A percentile compares a stretch with the other conserved stretches of the same genome.
Evolutionary conservation across 1,140 invertebrate genomes (phyloP).

Genomic region (Eupeodes corollae): DNA sequence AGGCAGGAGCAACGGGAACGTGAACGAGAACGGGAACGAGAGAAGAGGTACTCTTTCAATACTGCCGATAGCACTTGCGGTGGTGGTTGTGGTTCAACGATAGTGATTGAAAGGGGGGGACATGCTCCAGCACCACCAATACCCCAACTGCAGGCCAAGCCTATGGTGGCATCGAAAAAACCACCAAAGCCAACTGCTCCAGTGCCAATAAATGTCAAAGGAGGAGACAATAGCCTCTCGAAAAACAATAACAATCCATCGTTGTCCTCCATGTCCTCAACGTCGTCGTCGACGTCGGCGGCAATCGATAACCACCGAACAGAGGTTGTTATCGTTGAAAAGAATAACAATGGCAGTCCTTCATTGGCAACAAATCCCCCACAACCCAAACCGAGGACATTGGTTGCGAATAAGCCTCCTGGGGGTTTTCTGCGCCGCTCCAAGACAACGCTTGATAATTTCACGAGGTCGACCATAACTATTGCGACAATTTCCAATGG

Average conservation of each 20-base stretch:
- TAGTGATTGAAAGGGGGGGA: neutral
- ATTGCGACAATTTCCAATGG: neutral
- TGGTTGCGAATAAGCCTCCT: slow-evolving; percentile 5
- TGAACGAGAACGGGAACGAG: no score
- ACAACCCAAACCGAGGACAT: neutral
- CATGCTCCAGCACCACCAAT: slow-evolving; percentile 3
- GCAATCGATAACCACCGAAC: neutral
- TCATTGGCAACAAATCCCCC: neutral
- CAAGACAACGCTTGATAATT: slow-evolving; percentile 28
- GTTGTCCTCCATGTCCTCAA: neutral
- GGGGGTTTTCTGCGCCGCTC: slow-evolving; percentile 26
- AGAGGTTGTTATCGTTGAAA: neutral
- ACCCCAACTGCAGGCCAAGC: neutral
- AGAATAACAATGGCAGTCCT: neutral
- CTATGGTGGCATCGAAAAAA: neutral
- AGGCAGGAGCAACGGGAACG: slow-evolving; percentile 26
- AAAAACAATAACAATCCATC: neutral
- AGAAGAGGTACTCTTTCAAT: neutral
- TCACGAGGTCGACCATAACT: neutral
- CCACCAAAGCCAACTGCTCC: neutral
- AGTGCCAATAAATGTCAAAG: neutral
- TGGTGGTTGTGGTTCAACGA: no score
- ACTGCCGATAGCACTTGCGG: neutral
- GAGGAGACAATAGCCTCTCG: neutral
- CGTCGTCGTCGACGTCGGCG: neutral